Percentiles rank a stretch among this genome's conserved stretches.
phyloP scores from a whole-genome alignment of 1,140 invertebrate species.

The Tetranychus urticae region DNA sequence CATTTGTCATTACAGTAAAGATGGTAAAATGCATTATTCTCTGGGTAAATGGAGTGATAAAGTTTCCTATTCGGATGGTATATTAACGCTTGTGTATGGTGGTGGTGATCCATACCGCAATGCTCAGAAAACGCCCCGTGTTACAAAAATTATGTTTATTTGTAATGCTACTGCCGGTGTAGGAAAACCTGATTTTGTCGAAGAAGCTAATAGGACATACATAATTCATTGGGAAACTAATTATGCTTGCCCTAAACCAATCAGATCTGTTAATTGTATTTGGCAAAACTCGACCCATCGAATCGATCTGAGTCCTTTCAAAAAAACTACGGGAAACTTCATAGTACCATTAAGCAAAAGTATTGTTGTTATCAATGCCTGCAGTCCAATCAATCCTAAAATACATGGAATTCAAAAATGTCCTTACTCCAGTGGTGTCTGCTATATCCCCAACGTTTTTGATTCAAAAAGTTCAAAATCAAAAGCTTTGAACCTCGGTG shows the following conservation, averaged over 20 bases:
- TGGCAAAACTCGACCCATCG: conserved; percentile 13
- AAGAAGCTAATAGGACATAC: conserved; percentile 16
- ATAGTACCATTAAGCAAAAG: conserved; percentile 4
- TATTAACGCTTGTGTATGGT: conserved; percentile 20
- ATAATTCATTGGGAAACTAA: conserved; percentile 20
- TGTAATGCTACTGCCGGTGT: conserved; percentile 17
- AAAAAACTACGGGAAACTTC: conserved; percentile 14
- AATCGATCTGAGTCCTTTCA: conserved; percentile 18
- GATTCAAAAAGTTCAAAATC: background rate
- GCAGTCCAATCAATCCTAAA: background rate
- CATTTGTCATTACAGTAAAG: conserved; percentile 15
- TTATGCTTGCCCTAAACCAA: conserved; percentile 17
- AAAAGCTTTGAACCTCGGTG: background rate
- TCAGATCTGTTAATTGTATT: conserved; percentile 17
- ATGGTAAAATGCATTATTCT: background rate
- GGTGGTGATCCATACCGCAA: conserved; percentile 17
- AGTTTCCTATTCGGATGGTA: conserved; percentile 19
- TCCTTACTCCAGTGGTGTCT: background rate
- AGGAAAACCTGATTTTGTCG: conserved; percentile 17
- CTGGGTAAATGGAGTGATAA: conserved; percentile 13
- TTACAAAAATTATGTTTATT: conserved; percentile 19
- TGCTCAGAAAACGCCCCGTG: conserved; percentile 11
- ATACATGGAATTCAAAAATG: background rate
- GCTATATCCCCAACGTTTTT: background rate
- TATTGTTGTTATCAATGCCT: background rate